Percentiles rank a stretch among this genome's conserved stretches.
Conservation (phyloP, 1,140 invertebrate species). For the Glossosoma conforme region DNA sequence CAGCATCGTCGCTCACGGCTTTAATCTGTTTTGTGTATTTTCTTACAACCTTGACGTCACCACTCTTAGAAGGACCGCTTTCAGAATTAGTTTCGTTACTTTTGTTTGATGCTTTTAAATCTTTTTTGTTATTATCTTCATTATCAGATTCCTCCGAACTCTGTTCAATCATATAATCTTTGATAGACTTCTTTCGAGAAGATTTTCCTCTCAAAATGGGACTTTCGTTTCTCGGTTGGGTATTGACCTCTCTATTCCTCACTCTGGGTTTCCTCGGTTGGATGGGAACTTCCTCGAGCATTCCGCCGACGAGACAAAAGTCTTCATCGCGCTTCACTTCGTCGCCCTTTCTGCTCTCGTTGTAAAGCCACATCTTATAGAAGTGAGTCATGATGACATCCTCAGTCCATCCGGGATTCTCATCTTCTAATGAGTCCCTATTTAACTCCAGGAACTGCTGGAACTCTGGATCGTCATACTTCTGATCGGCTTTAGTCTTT, state of each 20-base stretch:
- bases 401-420: conserved; percentile 48
- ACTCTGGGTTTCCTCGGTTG: conserved; percentile 17
- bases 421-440: conserved; percentile 47
- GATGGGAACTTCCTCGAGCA: conserved; percentile 19
- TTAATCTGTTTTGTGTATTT: not conserved
- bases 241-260: conserved; percentile 5
- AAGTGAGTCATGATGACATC: conserved; percentile 49
- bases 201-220: conserved; percentile 15
- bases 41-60: not conserved
- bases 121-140: conserved; percentile 26
- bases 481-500: conserved; percentile 3
- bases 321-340: conserved; percentile 33
- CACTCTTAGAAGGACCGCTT: not conserved
- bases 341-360: conserved; percentile 38
- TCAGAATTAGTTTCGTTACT: too few relatives aligned
- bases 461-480: conserved; percentile 43
- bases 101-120: too few relatives aligned
- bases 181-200: conserved; percentile 18
- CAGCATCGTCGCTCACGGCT: not conserved
- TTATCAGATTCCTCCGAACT: conserved; percentile 30
- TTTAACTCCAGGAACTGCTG: conserved; percentile 50
- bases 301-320: conserved; percentile 22
- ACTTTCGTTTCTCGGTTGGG: conserved; percentile 6
- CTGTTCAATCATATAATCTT: conserved; percentile 21
- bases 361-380: conserved; percentile 50